phyloP scores from a whole-genome alignment of 30 jellyfish, hydroid and myxozoan genomes.

The Mastigias papua region DNA sequence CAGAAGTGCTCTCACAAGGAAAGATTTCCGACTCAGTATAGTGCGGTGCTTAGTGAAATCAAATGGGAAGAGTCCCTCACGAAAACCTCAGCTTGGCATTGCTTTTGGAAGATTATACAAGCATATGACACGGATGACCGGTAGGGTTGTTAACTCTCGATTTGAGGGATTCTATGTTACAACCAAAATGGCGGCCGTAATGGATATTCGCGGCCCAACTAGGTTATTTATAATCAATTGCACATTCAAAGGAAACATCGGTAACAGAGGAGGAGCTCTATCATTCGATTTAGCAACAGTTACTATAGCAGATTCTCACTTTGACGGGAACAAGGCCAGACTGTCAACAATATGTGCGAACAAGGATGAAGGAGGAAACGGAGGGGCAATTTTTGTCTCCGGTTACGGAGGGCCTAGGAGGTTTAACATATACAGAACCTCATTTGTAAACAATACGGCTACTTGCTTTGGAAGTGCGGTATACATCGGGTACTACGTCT shows the following conservation, averaged over 20 bases:
- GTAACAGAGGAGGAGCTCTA: slow-evolving; percentile 13
- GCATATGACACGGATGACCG: not conserved
- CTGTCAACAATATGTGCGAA: not conserved
- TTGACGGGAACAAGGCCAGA: not conserved
- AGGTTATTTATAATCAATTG: not conserved
- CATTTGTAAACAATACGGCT: too few species aligned
- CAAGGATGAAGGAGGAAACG: not conserved
- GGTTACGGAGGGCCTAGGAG: too few species aligned
- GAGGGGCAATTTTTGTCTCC: too few species aligned
- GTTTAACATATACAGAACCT: too few species aligned
- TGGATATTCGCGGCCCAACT: not conserved
- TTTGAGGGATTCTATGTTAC: not conserved
- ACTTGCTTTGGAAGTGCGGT: too few species aligned
- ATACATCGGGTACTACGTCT: too few species aligned
- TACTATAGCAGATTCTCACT: not conserved
- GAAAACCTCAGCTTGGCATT: not conserved
- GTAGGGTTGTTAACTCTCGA: not conserved
- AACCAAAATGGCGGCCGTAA: not conserved
- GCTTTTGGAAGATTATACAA: not conserved
- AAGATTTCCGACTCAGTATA: not conserved
- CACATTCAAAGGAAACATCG: not conserved
- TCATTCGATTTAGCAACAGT: not conserved
- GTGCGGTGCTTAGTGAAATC: not conserved
- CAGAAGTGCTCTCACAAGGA: not conserved
- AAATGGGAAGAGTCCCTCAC: not conserved